Evolutionary conservation across 2,797 vertebrate species (phyloP).

Genomic region (Phoeniculus purpureus): DNA sequence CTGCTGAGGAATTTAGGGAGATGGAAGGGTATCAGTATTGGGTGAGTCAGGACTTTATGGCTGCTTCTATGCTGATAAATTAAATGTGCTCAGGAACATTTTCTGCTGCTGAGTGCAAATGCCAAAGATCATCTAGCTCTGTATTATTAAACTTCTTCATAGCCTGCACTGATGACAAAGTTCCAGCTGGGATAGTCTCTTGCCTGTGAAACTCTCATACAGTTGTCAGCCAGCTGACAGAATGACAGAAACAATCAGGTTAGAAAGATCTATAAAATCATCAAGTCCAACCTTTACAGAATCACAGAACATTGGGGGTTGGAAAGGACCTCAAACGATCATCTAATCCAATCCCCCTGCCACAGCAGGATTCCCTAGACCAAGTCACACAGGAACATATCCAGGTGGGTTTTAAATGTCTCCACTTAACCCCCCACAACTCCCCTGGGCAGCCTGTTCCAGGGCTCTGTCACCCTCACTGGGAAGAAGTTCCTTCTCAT

Average conservation of each 20-base stretch:
- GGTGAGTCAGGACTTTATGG: background rate
- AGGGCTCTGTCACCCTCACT: too few relatives aligned
- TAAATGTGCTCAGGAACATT: slow-evolving; percentile 1
- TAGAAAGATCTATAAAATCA: too few relatives aligned
- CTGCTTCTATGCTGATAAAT: background rate
- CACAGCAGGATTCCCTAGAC: too few relatives aligned
- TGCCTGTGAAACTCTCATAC: background rate
- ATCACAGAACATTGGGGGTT: too few relatives aligned
- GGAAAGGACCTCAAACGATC: too few relatives aligned
- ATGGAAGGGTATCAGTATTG: background rate
- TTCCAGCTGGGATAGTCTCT: background rate
- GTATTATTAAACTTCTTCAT: background rate
- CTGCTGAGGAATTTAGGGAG: background rate
- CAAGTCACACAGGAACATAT: too few relatives aligned
- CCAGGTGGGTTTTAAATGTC: too few relatives aligned
- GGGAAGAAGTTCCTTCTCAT: too few relatives aligned
- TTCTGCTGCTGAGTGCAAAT: background rate
- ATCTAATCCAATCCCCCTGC: too few relatives aligned
- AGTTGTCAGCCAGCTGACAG: background rate
- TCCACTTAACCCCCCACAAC: too few relatives aligned
- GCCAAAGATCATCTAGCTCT: background rate
- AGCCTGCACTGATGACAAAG: background rate
- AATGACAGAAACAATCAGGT: background rate
- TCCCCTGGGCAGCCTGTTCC: too few relatives aligned
- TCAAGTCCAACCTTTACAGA: too few relatives aligned